A percentile compares a stretch with the other conserved stretches of the same genome.
Conservation (phyloP, 2,888 invertebrate species). For the Phaonia tiefii region DNA sequence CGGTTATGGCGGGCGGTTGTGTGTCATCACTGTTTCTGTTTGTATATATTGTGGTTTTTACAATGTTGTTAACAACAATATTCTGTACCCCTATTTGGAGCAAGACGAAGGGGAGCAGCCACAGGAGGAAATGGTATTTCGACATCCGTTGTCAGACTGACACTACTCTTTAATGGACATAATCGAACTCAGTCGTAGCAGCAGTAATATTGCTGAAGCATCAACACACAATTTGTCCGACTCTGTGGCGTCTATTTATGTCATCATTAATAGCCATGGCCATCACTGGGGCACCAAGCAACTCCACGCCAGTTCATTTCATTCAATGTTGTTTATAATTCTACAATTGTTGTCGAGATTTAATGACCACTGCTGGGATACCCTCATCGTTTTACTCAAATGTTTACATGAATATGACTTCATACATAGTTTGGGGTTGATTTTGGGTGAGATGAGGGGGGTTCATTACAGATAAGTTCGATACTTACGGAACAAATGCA, state of each 20-base stretch:
- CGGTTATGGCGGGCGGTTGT: neutral
- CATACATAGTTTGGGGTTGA: neutral
- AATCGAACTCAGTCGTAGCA: neutral
- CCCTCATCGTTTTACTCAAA: neutral
- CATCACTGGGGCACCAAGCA: neutral
- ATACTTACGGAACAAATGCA: constrained; percentile 28
- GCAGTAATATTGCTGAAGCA: neutral
- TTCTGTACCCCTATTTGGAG: constrained; percentile 16
- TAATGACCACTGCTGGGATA: no score
- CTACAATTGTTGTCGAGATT: neutral
- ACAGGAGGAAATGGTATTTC: constrained; percentile 5
- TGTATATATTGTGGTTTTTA: constrained; percentile 42
- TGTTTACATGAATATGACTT: no score
- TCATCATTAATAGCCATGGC: constrained; percentile 54
- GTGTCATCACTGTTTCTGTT: neutral
- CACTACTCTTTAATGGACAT: neutral
- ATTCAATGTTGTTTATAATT: constrained; percentile 34
- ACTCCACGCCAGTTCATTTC: constrained; percentile 4
- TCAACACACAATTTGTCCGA: constrained; percentile 44
- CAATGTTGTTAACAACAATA: constrained; percentile 57
- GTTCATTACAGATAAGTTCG: constrained; percentile 17
- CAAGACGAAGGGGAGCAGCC: neutral
- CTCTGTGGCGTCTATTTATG: constrained; percentile 59
- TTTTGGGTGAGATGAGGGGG: constrained; percentile 5
- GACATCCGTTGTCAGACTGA: constrained; percentile 2